Percentiles rank a stretch among this genome's conserved stretches.
Conservation (phyloP, 2,888 invertebrate genomes). For the Crematogaster levior region DNA sequence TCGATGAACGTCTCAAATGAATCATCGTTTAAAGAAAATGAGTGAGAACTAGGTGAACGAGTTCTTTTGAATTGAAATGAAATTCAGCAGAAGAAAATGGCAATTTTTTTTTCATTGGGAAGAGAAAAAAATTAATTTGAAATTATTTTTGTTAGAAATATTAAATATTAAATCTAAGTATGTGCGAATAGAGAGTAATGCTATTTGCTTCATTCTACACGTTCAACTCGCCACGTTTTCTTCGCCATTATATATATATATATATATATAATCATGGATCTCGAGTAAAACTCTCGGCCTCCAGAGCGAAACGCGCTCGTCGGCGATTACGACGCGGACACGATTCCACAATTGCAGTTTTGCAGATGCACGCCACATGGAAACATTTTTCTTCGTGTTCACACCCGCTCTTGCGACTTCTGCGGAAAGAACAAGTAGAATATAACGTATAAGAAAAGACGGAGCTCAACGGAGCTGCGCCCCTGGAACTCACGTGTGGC, state of each 20-base stretch:
- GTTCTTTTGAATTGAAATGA: not conserved
- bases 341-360: constrained; percentile 28
- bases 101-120: not conserved
- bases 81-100: not conserved
- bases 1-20: not conserved
- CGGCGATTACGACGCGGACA: constrained; percentile 45
- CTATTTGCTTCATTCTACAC: not conserved
- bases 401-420: not conserved
- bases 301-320: too few relatives aligned
- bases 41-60: not conserved
- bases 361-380: constrained; percentile 59
- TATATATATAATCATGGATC: too few relatives aligned
- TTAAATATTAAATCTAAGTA: not conserved
- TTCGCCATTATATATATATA: too few relatives aligned
- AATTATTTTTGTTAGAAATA: not conserved
- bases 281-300: constrained; percentile 21
- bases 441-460: not conserved
- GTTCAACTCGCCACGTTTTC: not conserved
- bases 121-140: not conserved
- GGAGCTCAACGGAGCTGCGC: too few relatives aligned
- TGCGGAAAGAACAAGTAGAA: not conserved
- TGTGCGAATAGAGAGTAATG: not conserved
- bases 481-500: not conserved
- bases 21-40: not conserved
- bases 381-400: not conserved